These are phyloP conservation scores for Drosophila grimshawi DNA, from an alignment of 1,140 invertebrate species.

Conservation along the genomic window DNA sequence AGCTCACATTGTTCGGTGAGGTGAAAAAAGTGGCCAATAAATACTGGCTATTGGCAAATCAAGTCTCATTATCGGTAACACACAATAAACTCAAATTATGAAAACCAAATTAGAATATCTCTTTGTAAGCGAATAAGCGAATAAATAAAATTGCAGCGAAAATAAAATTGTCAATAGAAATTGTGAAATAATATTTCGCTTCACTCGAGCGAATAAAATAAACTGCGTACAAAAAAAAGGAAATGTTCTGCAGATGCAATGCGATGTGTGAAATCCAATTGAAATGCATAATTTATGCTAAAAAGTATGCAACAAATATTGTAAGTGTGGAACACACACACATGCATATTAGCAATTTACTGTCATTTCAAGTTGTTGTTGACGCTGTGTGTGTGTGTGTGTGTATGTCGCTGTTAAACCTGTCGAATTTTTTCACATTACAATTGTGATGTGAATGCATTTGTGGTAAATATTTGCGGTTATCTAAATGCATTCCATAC, in stretches of 20 bases:
- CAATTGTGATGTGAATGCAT: conserved; percentile 62
- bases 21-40: too few relatives aligned
- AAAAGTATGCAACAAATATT: conserved; percentile 54
- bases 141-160: conserved; percentile 16
- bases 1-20: too few relatives aligned
- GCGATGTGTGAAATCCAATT: conserved; percentile 41
- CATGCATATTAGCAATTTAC: conserved; percentile 32
- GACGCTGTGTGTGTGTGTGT: neutral
- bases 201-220: conserved; percentile 16
- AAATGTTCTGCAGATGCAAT: conserved; percentile 21
- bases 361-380: neutral
- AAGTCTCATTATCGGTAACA: too few relatives aligned
- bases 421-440: conserved; percentile 47
- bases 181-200: conserved; percentile 26
- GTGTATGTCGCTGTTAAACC: conserved; percentile 4
- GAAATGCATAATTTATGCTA: conserved; percentile 57
- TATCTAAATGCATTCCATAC: conserved; percentile 75
- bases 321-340: conserved; percentile 22
- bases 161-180: conserved; percentile 20
- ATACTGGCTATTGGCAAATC: too few relatives aligned
- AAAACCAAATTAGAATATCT: conserved; percentile 21
- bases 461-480: conserved; percentile 80
- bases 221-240: conserved; percentile 5
- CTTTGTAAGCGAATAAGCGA: neutral
- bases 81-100: neutral